Evolutionary conservation across 2,888 invertebrate species (phyloP).

Genomic region (Rhamnusium bicolor): DNA sequence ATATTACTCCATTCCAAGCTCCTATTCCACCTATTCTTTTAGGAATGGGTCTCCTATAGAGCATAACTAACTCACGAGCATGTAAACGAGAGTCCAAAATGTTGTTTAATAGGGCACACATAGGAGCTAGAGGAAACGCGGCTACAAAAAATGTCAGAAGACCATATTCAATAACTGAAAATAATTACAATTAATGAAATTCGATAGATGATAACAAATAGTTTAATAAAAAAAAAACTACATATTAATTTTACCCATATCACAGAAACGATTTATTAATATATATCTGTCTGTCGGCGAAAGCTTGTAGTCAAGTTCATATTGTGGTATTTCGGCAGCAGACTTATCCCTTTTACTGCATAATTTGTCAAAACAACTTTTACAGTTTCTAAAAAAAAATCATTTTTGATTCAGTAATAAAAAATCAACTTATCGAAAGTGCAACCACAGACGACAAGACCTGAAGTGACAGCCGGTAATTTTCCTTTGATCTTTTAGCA

Average conservation of each 20-base stretch:
- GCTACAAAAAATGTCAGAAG: constrained; percentile 79
- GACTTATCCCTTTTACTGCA: not conserved
- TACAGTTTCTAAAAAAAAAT: not conserved
- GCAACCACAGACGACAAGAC: too few relatives aligned
- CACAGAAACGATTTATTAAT: not conserved
- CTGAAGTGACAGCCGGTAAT: too few relatives aligned
- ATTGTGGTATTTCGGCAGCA: not conserved
- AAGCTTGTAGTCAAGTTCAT: not conserved
- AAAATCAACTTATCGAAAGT: too few relatives aligned
- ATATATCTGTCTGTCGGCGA: not conserved
- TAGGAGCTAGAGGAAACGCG: constrained; percentile 79
- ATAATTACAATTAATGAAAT: too few relatives aligned
- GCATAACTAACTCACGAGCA: constrained; percentile 57
- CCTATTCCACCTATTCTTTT: constrained; percentile 55
- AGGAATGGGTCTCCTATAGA: constrained; percentile 60
- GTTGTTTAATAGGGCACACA: constrained; percentile 78
- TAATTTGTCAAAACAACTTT: not conserved
- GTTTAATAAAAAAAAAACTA: too few relatives aligned
- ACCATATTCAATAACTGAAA: constrained; percentile 77
- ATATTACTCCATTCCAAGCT: constrained; percentile 64
- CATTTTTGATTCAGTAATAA: too few relatives aligned
- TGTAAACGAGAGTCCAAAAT: constrained; percentile 74
- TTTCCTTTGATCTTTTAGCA: too few relatives aligned
- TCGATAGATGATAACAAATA: too few relatives aligned
- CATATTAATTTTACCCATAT: not conserved